Evolutionary conservation across 2,888 invertebrate genomes (phyloP).

Genomic region (Ectropis crepuscularia): DNA sequence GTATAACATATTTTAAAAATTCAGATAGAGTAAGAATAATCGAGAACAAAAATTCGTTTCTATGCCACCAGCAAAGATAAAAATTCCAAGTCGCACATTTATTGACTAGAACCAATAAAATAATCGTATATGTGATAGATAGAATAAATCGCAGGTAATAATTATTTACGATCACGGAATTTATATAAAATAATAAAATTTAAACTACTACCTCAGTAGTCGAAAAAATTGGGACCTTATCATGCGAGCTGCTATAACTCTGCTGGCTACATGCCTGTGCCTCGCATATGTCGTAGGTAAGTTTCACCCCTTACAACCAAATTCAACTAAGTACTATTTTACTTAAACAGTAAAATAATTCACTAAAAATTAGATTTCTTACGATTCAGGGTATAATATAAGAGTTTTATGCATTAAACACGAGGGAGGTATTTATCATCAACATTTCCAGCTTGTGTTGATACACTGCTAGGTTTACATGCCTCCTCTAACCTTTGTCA

Average conservation of each 20-base stretch:
- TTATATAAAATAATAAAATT: conserved; percentile 13
- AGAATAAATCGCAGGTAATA: conserved; percentile 6
- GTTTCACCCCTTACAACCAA: neutral
- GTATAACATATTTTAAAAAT: too few relatives aligned
- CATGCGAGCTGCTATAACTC: conserved; percentile 3
- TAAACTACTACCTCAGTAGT: neutral
- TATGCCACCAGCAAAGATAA: neutral
- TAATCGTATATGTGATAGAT: conserved; percentile 4
- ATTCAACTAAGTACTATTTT: too few relatives aligned
- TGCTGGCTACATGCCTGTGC: neutral
- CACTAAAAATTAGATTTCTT: too few relatives aligned
- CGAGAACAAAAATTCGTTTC: neutral
- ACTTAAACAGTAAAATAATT: too few relatives aligned
- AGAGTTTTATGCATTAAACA: too few relatives aligned
- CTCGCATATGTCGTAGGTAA: conserved; percentile 7
- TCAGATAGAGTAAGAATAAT: too few relatives aligned
- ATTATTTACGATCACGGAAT: conserved; percentile 2
- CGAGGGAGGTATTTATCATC: too few relatives aligned
- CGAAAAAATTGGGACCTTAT: conserved; percentile 32
- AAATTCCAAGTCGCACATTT: neutral
- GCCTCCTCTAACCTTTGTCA: too few relatives aligned
- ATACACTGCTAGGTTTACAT: too few relatives aligned
- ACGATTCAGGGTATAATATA: too few relatives aligned
- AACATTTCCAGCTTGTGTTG: too few relatives aligned
- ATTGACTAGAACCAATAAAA: conserved; percentile 11